These are phyloP conservation scores for Tragelaphus imberbis DNA, from an alignment of 2,113 vertebrate genomes.

Conservation along the genomic window DNA sequence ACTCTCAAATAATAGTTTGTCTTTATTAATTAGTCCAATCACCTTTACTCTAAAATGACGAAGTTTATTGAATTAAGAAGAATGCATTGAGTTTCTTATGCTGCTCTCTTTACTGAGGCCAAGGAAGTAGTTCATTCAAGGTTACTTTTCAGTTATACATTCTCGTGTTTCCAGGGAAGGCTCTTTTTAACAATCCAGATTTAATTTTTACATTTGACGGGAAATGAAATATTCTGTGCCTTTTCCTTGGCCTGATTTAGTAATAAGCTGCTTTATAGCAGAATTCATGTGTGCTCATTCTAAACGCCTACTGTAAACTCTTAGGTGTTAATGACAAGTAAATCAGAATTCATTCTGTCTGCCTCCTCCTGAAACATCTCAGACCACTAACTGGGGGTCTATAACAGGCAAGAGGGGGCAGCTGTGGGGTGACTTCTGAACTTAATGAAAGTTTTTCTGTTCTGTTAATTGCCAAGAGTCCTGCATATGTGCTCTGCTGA, in stretches of 20 bases:
- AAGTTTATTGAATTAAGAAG: constrained; percentile 6
- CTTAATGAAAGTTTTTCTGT: neutral
- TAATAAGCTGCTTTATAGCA: neutral
- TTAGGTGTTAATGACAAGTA: neutral
- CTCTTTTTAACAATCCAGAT: neutral
- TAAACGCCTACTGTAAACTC: neutral
- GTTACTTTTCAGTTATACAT: neutral
- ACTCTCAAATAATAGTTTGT: neutral
- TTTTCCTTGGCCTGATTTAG: neutral
- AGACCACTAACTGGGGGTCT: neutral
- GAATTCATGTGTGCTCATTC: neutral
- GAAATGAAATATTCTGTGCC: neutral
- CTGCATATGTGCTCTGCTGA: neutral
- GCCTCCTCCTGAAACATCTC: neutral
- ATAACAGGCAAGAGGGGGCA: neutral
- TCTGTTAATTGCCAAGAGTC: neutral
- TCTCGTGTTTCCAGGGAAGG: neutral
- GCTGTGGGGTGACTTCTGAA: neutral
- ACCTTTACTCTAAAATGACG: neutral
- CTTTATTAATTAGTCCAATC: neutral
- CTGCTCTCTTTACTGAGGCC: neutral
- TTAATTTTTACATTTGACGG: neutral
- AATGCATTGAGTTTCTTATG: neutral
- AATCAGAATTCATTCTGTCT: neutral
- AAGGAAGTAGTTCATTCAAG: neutral